Conservation (phyloP, 2,888 invertebrate genomes). For the Drosophila nr. medialis region DNA sequence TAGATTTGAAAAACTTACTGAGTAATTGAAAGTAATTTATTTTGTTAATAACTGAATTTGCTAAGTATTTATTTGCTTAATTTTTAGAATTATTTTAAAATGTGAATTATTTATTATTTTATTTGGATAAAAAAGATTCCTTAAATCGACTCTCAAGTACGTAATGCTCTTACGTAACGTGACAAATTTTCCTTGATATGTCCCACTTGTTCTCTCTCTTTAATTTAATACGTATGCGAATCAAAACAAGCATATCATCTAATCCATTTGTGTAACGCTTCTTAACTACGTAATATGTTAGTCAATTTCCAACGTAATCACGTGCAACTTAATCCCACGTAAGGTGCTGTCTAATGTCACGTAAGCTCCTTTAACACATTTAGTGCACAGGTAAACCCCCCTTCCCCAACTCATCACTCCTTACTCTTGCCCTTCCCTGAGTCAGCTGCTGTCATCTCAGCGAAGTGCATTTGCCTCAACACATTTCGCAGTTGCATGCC, state of each 20-base stretch:
- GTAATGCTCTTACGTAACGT: neutral
- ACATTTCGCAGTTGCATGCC: conserved; percentile 28
- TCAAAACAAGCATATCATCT: neutral
- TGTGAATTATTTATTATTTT: neutral
- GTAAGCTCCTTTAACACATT: conserved; percentile 65
- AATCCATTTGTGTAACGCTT: conserved; percentile 15
- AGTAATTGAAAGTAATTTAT: neutral
- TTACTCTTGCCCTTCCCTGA: too few relatives aligned
- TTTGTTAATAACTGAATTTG: neutral
- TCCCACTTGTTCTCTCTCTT: accelerated
- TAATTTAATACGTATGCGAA: conserved; percentile 1
- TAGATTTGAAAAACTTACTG: neutral
- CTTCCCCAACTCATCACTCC: neutral
- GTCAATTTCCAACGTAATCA: conserved; percentile 52
- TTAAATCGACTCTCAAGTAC: neutral
- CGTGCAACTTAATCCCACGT: conserved; percentile 50
- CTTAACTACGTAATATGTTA: conserved; percentile 49
- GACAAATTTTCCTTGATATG: neutral
- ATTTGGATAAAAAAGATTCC: too few relatives aligned
- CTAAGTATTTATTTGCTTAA: neutral
- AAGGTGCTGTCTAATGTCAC: conserved; percentile 71
- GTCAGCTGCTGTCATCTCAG: conserved; percentile 11
- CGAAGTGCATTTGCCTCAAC: conserved; percentile 48
- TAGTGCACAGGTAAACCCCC: conserved; percentile 4
- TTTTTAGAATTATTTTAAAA: neutral